These are phyloP conservation scores for Grapholita molesta DNA, from an alignment of 1,140 invertebrate species.

Conservation along the genomic window DNA sequence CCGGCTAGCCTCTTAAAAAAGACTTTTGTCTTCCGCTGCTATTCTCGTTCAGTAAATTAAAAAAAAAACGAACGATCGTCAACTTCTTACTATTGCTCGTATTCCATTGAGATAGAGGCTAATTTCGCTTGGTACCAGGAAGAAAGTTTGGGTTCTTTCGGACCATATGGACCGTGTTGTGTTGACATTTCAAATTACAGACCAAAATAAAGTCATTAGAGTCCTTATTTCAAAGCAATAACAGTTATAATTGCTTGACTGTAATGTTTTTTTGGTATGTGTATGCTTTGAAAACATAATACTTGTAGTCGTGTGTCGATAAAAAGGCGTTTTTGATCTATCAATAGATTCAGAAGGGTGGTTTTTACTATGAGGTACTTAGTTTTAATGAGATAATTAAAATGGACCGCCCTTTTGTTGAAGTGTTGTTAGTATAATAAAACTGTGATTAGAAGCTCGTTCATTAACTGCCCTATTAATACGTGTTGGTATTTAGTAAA, in stretches of 20 bases:
- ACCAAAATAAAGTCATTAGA: background rate
- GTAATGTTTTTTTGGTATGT: conserved; percentile 1
- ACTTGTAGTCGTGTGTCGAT: background rate
- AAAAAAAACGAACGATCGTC: conserved; percentile 34
- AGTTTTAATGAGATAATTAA: background rate
- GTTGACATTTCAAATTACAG: conserved; percentile 32
- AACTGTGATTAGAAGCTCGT: background rate
- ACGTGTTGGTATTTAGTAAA: background rate
- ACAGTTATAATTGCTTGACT: background rate
- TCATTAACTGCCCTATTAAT: background rate
- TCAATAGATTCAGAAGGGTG: background rate
- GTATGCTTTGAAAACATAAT: background rate
- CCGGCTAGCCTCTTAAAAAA: conserved; percentile 49
- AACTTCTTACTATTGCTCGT: background rate
- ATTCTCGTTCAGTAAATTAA: conserved; percentile 49
- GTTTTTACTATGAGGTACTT: background rate
- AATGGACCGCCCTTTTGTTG: background rate
- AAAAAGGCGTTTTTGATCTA: background rate
- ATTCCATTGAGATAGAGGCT: background rate
- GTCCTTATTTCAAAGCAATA: background rate
- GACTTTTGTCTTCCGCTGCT: conserved; percentile 52
- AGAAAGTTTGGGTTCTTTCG: conserved; percentile 30
- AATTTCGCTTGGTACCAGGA: background rate
- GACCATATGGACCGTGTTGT: conserved; percentile 51
- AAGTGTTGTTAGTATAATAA: background rate